These are phyloP conservation scores for Tipula vernalis DNA, from an alignment of 2,888 invertebrate genomes.

Conservation along the genomic window DNA sequence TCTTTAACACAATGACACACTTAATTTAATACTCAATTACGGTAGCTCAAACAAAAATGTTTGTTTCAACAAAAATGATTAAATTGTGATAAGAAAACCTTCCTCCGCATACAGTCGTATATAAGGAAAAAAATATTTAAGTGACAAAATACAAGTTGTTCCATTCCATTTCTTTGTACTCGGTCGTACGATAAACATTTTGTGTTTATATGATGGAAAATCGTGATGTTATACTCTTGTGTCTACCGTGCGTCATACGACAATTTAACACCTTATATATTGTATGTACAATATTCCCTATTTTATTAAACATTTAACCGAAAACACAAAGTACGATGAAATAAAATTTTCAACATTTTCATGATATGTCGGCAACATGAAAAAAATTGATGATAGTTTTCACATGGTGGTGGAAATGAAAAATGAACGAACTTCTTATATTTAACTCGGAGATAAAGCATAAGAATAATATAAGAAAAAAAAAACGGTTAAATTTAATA, in stretches of 20 bases:
- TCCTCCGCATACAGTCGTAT: no score
- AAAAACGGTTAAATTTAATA: neutral
- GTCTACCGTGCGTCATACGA: neutral
- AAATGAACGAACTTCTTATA: neutral
- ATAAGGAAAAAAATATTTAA: no score
- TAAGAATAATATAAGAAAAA: neutral
- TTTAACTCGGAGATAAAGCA: neutral
- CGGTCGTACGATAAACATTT: neutral
- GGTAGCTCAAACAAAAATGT: no score
- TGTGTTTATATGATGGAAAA: neutral
- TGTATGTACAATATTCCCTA: no score
- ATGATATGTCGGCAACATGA: neutral
- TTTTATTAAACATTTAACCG: no score
- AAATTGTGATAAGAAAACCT: no score
- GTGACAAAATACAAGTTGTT: no score
- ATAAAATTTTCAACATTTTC: neutral
- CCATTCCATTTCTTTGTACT: no score
- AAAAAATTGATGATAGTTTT: neutral
- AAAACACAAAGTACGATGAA: neutral
- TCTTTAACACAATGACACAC: no score
- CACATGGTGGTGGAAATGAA: neutral
- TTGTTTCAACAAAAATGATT: no score
- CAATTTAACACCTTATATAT: neutral
- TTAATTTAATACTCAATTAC: no score
- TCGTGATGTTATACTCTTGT: neutral